These are phyloP conservation scores for Desoria tigrina DNA, from an alignment of 2,888 invertebrate genomes.

Conservation along the genomic window DNA sequence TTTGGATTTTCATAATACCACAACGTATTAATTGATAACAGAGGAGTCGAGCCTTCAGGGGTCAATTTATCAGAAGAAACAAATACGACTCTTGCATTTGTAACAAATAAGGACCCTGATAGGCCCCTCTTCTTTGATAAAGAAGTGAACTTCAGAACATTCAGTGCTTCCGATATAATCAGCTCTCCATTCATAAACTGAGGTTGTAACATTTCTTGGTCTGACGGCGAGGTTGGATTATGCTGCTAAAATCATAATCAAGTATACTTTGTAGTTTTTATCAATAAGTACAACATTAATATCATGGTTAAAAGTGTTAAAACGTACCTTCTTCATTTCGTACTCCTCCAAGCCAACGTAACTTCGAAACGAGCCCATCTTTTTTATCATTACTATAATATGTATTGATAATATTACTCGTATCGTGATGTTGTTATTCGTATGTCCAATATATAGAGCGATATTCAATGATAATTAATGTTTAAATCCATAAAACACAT, in stretches of 20 bases:
- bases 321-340: constrained; percentile 46
- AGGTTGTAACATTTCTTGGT: constrained; percentile 39
- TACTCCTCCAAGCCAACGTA: constrained; percentile 51
- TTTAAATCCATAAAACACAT: too few relatives aligned
- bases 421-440: too few relatives aligned
- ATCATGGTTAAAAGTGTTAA: too few relatives aligned
- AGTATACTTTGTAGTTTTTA: background rate
- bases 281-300: background rate
- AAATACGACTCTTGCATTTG: constrained; percentile 90
- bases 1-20: constrained; percentile 46
- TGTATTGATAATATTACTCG: too few relatives aligned
- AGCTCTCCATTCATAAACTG: constrained; percentile 69
- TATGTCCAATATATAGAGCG: too few relatives aligned
- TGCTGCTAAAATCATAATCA: constrained; percentile 32
- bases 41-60: constrained; percentile 45
- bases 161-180: constrained; percentile 75
- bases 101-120: constrained; percentile 81
- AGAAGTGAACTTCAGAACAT: constrained; percentile 79
- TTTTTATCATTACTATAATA: constrained; percentile 23
- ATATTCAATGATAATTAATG: too few relatives aligned
- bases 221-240: constrained; percentile 35
- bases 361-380: constrained; percentile 52
- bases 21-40: constrained; percentile 46
- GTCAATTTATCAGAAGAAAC: constrained; percentile 65
- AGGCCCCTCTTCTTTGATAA: constrained; percentile 77